A percentile compares a stretch with the other conserved stretches of the same genome.
Conservation (phyloP, 1,140 invertebrate genomes). For the Zaprionus ghesquierei region DNA sequence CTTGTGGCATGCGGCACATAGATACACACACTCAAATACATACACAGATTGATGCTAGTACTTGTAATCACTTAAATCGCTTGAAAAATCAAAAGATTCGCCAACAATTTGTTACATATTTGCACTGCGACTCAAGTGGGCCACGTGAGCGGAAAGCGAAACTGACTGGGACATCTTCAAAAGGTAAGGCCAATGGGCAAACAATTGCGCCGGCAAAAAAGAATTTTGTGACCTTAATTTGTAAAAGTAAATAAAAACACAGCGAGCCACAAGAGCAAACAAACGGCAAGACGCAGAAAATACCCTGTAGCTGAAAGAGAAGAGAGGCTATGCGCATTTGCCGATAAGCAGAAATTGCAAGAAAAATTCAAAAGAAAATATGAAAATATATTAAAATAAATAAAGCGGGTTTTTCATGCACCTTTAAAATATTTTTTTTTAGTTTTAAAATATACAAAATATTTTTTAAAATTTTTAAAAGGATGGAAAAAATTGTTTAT, state of each 20-base stretch:
- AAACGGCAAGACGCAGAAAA: not conserved
- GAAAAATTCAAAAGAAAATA: not conserved
- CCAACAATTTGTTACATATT: slow-evolving; percentile 70
- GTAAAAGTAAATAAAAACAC: slow-evolving; percentile 72
- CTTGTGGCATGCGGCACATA: slow-evolving; percentile 15
- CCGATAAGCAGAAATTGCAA: no score
- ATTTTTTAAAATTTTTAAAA: no score
- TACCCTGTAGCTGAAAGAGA: not conserved
- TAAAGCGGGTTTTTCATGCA: no score
- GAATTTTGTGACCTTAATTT: slow-evolving; percentile 82
- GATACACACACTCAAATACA: slow-evolving; percentile 9
- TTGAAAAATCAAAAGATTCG: slow-evolving; percentile 72
- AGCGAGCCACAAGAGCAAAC: not conserved
- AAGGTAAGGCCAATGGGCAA: slow-evolving; percentile 68
- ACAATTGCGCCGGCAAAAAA: slow-evolving; percentile 47
- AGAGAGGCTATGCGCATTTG: not conserved
- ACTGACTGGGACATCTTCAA: slow-evolving; percentile 56
- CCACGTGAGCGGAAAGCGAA: slow-evolving; percentile 70
- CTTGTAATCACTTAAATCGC: slow-evolving; percentile 47
- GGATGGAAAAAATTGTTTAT: no score
- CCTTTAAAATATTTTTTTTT: no score
- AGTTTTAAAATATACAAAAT: no score
- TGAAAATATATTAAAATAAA: no score
- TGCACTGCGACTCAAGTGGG: slow-evolving; percentile 60
- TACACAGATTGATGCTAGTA: not conserved